A percentile compares a stretch with the other conserved stretches of the same genome.
Conservation (phyloP, 2,888 invertebrate species). For the Rotaria magnacalcarata region DNA sequence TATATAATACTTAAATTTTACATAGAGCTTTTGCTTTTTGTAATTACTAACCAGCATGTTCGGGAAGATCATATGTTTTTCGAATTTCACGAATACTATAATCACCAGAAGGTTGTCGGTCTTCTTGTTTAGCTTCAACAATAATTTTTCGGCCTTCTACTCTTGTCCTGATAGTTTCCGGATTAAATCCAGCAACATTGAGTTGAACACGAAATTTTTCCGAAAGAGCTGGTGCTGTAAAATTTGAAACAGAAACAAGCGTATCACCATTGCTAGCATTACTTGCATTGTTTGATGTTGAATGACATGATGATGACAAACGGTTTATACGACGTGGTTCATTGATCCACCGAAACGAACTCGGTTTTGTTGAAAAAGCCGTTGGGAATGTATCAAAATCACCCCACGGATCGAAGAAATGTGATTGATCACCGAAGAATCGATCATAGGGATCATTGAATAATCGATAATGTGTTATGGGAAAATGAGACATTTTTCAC, state of each 20-base stretch:
- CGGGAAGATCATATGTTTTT: constrained; percentile 30
- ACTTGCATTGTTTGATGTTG: background rate
- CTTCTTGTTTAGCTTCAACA: constrained; percentile 6
- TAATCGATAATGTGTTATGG: background rate
- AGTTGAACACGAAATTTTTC: constrained; percentile 24
- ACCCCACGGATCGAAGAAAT: background rate
- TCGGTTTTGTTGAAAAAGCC: background rate
- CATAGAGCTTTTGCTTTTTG: too few relatives aligned
- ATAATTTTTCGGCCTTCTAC: background rate
- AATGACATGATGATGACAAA: background rate
- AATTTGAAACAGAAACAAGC: background rate
- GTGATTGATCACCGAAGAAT: background rate
- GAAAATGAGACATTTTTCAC: background rate
- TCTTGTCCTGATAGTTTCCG: background rate
- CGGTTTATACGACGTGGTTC: background rate
- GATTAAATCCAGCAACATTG: constrained; percentile 17
- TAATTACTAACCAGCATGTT: background rate
- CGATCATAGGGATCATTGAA: background rate
- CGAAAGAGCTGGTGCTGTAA: background rate
- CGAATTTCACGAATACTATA: constrained; percentile 22
- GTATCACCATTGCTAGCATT: background rate
- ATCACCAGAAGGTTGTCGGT: background rate
- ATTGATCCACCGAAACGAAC: constrained; percentile 1
- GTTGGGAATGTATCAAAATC: constrained; percentile 1
- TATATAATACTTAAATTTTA: background rate